Evolutionary conservation across 2,113 vertebrate genomes (phyloP).

Genomic region (Progne subis): DNA sequence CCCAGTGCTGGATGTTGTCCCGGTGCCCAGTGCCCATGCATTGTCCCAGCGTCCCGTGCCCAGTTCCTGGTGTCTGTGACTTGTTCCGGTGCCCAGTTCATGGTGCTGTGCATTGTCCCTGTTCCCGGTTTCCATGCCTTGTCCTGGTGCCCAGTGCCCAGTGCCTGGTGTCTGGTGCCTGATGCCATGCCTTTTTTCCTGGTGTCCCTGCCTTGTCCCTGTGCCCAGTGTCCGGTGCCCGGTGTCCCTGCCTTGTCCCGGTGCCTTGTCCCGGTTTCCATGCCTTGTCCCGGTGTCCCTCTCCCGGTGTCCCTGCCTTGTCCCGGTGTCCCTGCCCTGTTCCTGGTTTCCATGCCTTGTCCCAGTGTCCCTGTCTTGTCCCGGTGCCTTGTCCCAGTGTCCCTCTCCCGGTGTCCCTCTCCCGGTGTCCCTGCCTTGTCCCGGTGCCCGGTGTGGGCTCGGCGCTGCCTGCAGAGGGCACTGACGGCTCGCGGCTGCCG

Average conservation of each 20-base stretch:
- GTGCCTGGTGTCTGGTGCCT: background rate
- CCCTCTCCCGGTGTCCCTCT: background rate
- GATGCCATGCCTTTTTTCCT: background rate
- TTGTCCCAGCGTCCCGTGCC: background rate
- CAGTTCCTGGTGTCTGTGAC: background rate
- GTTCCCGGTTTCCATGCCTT: too few species aligned
- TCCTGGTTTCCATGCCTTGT: background rate
- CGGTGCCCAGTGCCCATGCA: background rate
- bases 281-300: background rate
- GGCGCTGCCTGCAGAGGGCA: conserved; percentile 45
- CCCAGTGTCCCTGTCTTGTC: background rate
- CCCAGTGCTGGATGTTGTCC: too few species aligned
- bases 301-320: too few species aligned
- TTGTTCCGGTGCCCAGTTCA: background rate
- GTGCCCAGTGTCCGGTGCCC: background rate
- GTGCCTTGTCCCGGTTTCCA: too few species aligned
- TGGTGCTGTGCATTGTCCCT: too few species aligned
- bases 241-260: background rate
- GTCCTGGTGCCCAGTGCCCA: background rate
- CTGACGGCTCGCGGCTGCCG: background rate
- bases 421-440: background rate
- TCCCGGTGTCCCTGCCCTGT: too few species aligned
- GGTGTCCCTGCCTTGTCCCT: background rate
- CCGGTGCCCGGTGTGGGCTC: background rate
- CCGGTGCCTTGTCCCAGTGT: background rate